phyloP scores from a whole-genome alignment of 2,113 vertebrate species.

The Myodes glareolus region DNA sequence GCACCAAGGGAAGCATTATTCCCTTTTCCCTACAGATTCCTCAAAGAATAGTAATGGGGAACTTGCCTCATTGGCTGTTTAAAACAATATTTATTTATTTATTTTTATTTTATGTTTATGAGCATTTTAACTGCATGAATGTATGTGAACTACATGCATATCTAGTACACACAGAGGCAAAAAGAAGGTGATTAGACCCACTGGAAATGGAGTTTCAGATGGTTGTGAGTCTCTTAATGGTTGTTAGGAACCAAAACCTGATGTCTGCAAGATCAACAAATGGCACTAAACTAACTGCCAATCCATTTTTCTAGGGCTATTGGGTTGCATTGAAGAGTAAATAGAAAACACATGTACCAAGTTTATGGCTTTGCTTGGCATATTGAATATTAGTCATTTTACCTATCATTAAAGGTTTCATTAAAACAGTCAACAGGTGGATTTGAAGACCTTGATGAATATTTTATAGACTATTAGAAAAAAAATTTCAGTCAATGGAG shows the following conservation, averaged over 20 bases:
- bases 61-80: neutral
- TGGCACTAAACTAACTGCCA: neutral
- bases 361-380: neutral
- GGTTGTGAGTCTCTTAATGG: neutral
- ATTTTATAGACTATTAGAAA: constrained; percentile 32
- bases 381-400: neutral
- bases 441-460: constrained; percentile 66
- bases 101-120: neutral
- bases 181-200: neutral
- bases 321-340: neutral
- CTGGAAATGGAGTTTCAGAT: neutral
- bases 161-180: neutral
- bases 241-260: neutral
- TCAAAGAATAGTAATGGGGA: neutral
- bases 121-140: neutral
- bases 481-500: constrained; percentile 31
- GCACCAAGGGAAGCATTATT: neutral
- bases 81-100: neutral
- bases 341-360: neutral
- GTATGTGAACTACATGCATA: neutral
- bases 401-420: constrained; percentile 22
- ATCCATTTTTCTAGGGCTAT: neutral
- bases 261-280: neutral
- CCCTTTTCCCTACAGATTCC: neutral
- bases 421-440: constrained; percentile 22